Evolutionary conservation across 1,140 invertebrate species (phyloP), one percentile per base, ranked within the genome.

Genomic region (Aphaenogaster ashmeadi): DNA sequence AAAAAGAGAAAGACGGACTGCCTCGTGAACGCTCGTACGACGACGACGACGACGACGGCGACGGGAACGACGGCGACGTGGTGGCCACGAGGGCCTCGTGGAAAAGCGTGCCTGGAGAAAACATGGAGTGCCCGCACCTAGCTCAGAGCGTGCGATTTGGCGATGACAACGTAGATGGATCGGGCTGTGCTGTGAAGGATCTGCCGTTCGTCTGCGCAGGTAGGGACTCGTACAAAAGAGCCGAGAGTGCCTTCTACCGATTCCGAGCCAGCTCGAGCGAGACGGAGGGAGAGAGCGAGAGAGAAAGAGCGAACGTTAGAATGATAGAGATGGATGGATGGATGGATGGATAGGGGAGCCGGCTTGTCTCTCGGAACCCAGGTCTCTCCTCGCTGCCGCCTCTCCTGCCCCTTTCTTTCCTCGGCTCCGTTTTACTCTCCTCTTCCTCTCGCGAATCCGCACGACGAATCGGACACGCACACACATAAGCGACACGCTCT

Each of bases 111-210:
- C 67, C 56, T 85, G 90, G 88, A 67, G 90, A 94, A 92, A 90
- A 94, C 74, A 96, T 96, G 96, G 96, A 96, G 95, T 96, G 96
- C 94, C 95, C 96, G 92, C 96, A 96, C 95, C 95, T 96, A 89
- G 95, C 95, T 94, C 96, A 96, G 94, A 96, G 96, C 95, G 95
- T 96, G 91, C 96, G 96, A 92, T 94, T 96, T 92, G 95, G 94
- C 91, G 95, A 93, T 92, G 93, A 95, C 94, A 93, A 96, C 93
- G 95, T 95, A 91, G 94, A 94, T 92, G 94, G 93, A 56, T 93
- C 89, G 44, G 27, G 69, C 54, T 84, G 69, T 88, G 91, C 92
- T 88, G 89, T 91, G 52, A 93, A 94, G 89, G 93, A 93, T 89
- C 90, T 92, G 83, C 90, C 93, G 77, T 93, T 92, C 92, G 88